phyloP scores from a whole-genome alignment of 2,888 invertebrate species.

The Melieria picta region DNA sequence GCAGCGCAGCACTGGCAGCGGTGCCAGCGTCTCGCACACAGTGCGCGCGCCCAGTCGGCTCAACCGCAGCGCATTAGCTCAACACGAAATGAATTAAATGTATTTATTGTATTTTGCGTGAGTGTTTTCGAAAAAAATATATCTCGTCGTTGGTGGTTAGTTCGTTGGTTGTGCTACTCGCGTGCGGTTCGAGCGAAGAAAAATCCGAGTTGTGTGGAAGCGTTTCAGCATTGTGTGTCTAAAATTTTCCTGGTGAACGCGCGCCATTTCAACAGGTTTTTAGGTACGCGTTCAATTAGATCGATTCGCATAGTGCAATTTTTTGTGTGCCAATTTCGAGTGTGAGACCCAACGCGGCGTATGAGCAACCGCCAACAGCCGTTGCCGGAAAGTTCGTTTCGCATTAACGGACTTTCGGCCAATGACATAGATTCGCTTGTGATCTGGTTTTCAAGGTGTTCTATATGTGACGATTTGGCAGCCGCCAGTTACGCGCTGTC shows the following conservation, averaged over 20 bases:
- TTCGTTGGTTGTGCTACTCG: constrained; percentile 59
- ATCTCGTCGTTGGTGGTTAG: constrained; percentile 48
- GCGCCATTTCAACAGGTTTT: constrained; percentile 12
- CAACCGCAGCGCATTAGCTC: constrained; percentile 7
- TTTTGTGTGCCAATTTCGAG: too few species aligned
- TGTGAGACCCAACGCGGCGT: too few species aligned
- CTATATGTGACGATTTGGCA: too few species aligned
- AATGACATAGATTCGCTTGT: too few species aligned
- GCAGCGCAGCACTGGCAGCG: background rate
- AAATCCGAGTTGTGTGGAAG: background rate
- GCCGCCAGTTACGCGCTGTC: too few species aligned
- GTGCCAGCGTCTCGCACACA: background rate
- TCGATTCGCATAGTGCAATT: too few species aligned
- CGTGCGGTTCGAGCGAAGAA: constrained; percentile 51
- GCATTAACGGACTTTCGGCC: too few species aligned
- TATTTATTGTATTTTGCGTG: constrained; percentile 15
- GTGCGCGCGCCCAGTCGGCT: background rate
- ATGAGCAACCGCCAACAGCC: too few species aligned
- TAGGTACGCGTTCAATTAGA: too few species aligned
- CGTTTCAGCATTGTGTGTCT: background rate
- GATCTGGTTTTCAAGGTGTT: too few species aligned
- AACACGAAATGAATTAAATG: constrained; percentile 22
- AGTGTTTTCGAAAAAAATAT: constrained; percentile 17
- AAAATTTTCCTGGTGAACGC: background rate
- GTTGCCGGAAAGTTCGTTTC: too few species aligned